Base-by-base conservation (phyloP, 92 coral and sea anemone species). In the Anthopleura xanthogrammica region DNA sequence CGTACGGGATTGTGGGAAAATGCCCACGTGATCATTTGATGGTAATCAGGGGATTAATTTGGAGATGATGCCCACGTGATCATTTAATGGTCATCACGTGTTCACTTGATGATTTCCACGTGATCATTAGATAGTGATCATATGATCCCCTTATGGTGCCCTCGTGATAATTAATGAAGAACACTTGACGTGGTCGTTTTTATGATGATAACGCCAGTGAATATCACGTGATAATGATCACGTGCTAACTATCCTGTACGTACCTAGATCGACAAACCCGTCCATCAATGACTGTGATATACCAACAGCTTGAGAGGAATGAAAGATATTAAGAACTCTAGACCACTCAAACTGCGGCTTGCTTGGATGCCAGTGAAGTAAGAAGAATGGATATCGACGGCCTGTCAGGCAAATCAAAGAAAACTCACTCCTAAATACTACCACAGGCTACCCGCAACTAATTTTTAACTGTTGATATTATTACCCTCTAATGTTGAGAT, bases 351-450 rank as follows among this genome's bases (percentile, higher is more conserved):
- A 84, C 79, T 76, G 81, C 13, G 82, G 11, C 80, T 84, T 84
- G 41, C 81, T 66, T 40, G 87, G 87, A 65, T 84, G 87, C 87
- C 87, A 84, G 48, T 84, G 87, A 64, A 77, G 65, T 23, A 84
- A 39, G 22, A 77, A 84, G 76, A 84, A 65, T 19, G 87, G 87
- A 16, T 56, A 60, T 0, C 23, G 57, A 52, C 82, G 75, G 12
- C 87, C 87, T 84, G 65, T 16, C 3, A 54, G 57, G 13, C n/a
- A 42, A 76, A 76, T 5, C 41, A 76, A 48, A 3, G 24, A 74
- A 74, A 74, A 7, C 52, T 46, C 50, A 56, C 60, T 17, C 65
- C 7, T 11, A 1, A 12, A 11, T 11, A 54, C 58, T 54, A 54
- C 16, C 58, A 54, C 58, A 54, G 58, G 16, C 58, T 54, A 14